A percentile compares a stretch with the other conserved stretches of the same genome.
phyloP scores from a whole-genome alignment of 1,140 invertebrate genomes.

The Lutraria rhynchaena region DNA sequence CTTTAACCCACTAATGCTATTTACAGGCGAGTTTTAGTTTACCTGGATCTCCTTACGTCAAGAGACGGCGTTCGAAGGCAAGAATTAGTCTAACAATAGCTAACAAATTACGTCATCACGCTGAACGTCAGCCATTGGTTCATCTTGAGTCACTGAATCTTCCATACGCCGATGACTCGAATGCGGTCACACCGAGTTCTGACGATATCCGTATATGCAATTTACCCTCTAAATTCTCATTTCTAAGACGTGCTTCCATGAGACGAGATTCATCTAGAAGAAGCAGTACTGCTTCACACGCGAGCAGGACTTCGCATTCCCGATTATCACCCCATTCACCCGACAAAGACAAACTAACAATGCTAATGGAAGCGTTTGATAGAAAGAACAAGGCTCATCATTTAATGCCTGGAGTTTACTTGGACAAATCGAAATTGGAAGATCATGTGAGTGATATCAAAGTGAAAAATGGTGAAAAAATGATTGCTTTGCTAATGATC shows the following conservation, averaged over 20 bases:
- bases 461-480: too few species aligned
- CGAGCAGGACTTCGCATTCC: slow-evolving; percentile 71
- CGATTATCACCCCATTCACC: slow-evolving; percentile 60
- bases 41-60: slow-evolving; percentile 97
- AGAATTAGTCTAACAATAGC: slow-evolving; percentile 57
- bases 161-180: slow-evolving; percentile 98
- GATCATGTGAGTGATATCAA: slow-evolving; percentile 74
- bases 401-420: slow-evolving; percentile 75
- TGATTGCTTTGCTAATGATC: too few species aligned
- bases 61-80: slow-evolving; percentile 86
- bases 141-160: slow-evolving; percentile 97
- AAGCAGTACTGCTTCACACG: slow-evolving; percentile 75
- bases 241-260: slow-evolving; percentile 68
- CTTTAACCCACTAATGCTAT: slow-evolving; percentile 33
- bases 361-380: slow-evolving; percentile 48
- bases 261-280: slow-evolving; percentile 68
- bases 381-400: slow-evolving; percentile 65
- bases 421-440: slow-evolving; percentile 78
- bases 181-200: slow-evolving; percentile 98
- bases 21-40: slow-evolving; percentile 96
- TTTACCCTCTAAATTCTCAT: slow-evolving; percentile 74
- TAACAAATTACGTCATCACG: slow-evolving; percentile 90
- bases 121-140: slow-evolving; percentile 95
- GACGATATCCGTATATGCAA: slow-evolving; percentile 87
- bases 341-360: slow-evolving; percentile 40